Evolutionary conservation across 2,888 invertebrate species (phyloP), one percentile per base, ranked within the genome.

Genomic region (Limnephilus auricula): DNA sequence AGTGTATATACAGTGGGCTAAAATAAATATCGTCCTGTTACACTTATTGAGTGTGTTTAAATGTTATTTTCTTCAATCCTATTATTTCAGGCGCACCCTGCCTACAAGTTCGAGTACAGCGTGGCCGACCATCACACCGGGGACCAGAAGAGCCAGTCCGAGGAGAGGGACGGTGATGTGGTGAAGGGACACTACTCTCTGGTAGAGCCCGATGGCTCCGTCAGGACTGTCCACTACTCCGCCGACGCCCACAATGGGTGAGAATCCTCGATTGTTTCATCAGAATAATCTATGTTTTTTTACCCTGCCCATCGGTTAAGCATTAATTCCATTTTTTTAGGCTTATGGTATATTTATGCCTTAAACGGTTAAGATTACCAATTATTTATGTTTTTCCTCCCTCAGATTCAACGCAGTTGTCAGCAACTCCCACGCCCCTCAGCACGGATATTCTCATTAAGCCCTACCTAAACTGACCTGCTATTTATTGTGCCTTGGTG

Each of bases 211-310:
- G 93, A 93, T 83, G 93, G 93, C 89, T 92, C 92, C 32, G 89
- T 93, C 65, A 92, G 93, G 45, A 92, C 92, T 32, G 93, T 93
- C 18, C 90, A 91, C 79, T 93, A 93, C 93, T 90, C 92, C 31
- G 93, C 93, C 18, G 93, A 93, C 89, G 92, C 92, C 86, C 93
- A 93, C 89, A 93, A 92, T 89, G 93, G 93, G 93, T 93, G 89
- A 91, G 93, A 93, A 65, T n/a, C 25, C 25, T 25, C 65, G 0
- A 9, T 18, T 5, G 4, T 65, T 65, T 9, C 4, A 9, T 25
- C 18, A 25, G 5, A 45, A 15, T 2, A 45, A 45, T 2, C 0
- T 45, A 45, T 45, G 4, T 45, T 10, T 15, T 45, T 40, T 40
- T 45, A 40, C 40, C 40, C 12, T 40, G 40, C 40, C 12, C 10